Percentiles rank a stretch among this genome's conserved stretches.
Conservation (phyloP, 2,113 vertebrate genomes). For the Alces alces region DNA sequence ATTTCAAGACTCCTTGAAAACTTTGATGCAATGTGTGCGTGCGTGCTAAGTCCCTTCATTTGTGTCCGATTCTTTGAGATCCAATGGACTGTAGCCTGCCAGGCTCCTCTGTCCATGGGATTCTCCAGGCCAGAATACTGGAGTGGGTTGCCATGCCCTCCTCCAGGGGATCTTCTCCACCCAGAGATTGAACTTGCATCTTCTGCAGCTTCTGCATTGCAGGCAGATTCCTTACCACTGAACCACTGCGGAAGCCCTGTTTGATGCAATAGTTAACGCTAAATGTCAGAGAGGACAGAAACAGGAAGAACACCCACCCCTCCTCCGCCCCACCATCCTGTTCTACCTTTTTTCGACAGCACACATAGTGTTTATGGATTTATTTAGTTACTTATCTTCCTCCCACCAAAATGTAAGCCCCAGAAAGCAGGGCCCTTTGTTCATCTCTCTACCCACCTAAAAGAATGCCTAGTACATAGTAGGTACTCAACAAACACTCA, state of each 20-base stretch:
- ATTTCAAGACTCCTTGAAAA: background rate
- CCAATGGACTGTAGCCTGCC: background rate
- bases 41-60: background rate
- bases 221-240: background rate
- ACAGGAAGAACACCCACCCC: background rate
- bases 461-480: background rate
- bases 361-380: background rate
- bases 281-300: too few relatives aligned
- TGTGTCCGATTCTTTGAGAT: background rate
- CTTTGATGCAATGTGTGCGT: background rate
- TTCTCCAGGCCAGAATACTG: background rate
- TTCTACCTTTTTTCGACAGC: background rate
- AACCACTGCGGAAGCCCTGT: background rate
- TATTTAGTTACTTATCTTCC: background rate
- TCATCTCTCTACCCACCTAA: background rate
- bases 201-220: background rate
- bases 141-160: background rate
- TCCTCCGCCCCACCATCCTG: accelerated
- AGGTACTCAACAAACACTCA: background rate
- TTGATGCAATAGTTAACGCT: background rate
- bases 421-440: background rate
- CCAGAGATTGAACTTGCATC: background rate
- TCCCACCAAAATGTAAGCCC: background rate
- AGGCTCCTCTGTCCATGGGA: background rate
- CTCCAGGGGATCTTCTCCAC: background rate